phyloP scores from a whole-genome alignment of 2,113 vertebrate genomes.

The Muscicapa adusta region DNA sequence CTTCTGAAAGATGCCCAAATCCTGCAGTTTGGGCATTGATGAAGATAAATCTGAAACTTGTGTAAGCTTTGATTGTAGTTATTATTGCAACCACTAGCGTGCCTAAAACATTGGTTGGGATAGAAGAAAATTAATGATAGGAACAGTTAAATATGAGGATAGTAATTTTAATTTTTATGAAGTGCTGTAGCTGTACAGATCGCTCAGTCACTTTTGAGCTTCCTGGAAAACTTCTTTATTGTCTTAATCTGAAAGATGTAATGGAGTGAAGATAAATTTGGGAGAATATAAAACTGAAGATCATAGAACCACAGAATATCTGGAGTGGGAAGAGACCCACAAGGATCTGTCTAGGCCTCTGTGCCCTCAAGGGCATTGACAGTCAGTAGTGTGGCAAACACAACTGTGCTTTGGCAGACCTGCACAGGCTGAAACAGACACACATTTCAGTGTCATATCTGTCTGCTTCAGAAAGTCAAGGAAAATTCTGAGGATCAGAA shows the following conservation, averaged over 20 bases:
- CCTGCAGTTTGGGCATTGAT: neutral
- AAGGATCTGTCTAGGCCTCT: neutral
- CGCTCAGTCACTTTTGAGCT: neutral
- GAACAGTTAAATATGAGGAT: neutral
- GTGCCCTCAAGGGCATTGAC: fast-evolving
- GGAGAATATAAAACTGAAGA: neutral
- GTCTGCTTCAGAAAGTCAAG: neutral
- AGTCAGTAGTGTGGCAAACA: neutral
- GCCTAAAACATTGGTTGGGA: neutral
- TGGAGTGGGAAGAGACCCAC: neutral
- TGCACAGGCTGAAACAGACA: neutral
- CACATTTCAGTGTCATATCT: fast-evolving
- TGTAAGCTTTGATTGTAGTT: neutral
- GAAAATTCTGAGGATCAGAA: neutral
- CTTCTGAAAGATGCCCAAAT: neutral
- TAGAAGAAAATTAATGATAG: neutral
- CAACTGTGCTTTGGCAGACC: neutral
- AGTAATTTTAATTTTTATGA: neutral
- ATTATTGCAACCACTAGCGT: neutral
- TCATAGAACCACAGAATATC: neutral
- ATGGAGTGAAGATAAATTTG: neutral
- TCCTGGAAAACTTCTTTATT: neutral
- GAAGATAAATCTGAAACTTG: neutral
- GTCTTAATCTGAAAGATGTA: neutral
- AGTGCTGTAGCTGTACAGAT: neutral